Conservation (phyloP, 2,797 vertebrate genomes). For the Acrossocheilus fasciatus region DNA sequence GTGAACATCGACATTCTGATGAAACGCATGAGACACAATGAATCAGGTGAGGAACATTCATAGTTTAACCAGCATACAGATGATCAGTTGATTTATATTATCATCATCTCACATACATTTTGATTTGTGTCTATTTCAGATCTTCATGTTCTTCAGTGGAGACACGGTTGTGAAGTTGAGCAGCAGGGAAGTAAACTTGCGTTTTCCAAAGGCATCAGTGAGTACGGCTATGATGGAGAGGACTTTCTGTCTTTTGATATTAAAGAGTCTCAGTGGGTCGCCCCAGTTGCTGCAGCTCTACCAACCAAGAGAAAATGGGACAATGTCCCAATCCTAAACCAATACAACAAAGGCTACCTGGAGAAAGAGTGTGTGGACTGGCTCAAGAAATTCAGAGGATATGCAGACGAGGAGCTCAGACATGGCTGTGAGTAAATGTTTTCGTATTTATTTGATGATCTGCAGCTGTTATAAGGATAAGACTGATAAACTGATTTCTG, state of each 20-base stretch:
- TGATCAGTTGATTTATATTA: too few relatives aligned
- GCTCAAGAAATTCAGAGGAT: conserved; percentile 60
- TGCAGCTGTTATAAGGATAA: too few relatives aligned
- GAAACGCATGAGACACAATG: conserved; percentile 63
- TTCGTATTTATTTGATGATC: too few relatives aligned
- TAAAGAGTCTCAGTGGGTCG: conserved; percentile 27
- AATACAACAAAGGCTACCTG: conserved; percentile 69
- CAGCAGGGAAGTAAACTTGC: rapidly evolving
- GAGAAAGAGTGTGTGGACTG: conserved; percentile 72
- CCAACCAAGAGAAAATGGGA: conserved; percentile 78
- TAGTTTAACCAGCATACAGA: too few relatives aligned
- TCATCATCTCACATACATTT: neutral
- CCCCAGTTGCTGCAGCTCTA: rapidly evolving
- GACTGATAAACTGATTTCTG: neutral
- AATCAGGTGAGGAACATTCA: conserved; percentile 48
- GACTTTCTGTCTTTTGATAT: conserved; percentile 73
- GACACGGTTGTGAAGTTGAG: conserved; percentile 64
- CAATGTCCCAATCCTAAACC: conserved; percentile 65
- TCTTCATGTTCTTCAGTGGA: conserved; percentile 74
- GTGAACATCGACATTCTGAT: conserved; percentile 75
- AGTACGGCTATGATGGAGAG: conserved; percentile 70
- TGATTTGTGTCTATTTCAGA: conserved; percentile 16
- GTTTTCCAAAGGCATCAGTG: conserved; percentile 50
- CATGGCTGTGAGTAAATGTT: neutral
- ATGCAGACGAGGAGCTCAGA: rapidly evolving